Percentiles rank a stretch among this genome's conserved stretches.
phyloP scores from a whole-genome alignment of 2,888 invertebrate species.

The Aromia moschata region DNA sequence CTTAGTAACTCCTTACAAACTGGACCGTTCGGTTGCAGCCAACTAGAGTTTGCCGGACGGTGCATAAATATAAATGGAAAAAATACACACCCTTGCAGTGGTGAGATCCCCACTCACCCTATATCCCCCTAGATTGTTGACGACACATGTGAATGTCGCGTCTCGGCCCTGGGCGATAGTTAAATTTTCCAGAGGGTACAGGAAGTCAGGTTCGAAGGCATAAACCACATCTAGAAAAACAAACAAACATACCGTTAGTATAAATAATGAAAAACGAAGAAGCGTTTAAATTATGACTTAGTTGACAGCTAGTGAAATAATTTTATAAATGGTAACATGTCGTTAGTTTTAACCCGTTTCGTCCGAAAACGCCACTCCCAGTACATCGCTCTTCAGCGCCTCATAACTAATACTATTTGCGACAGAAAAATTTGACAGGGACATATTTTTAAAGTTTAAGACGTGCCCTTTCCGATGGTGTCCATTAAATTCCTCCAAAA shows the following conservation, averaged over 20 bases:
- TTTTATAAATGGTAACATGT: too few species aligned
- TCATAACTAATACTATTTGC: too few species aligned
- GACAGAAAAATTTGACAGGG: too few species aligned
- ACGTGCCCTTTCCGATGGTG: too few species aligned
- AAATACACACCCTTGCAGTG: constrained; percentile 85
- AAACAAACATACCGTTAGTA: too few species aligned
- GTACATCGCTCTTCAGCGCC: too few species aligned
- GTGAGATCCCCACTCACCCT: constrained; percentile 92
- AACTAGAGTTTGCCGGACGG: constrained; percentile 50
- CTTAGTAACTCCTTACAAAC: constrained; percentile 36
- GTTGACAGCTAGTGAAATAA: too few species aligned
- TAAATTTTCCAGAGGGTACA: constrained; percentile 82
- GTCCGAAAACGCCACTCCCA: too few species aligned
- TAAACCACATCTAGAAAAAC: constrained; percentile 73
- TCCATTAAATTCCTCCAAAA: too few species aligned
- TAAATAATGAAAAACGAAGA: too few species aligned
- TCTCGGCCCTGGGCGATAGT: constrained; percentile 85
- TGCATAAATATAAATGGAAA: constrained; percentile 53
- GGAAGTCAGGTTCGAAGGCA: constrained; percentile 83
- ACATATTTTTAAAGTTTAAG: too few species aligned
- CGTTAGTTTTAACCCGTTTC: too few species aligned
- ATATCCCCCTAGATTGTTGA: constrained; percentile 82
- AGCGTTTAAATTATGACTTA: neutral
- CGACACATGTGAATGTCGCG: constrained; percentile 85
- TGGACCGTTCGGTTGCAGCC: constrained; percentile 46